Evolutionary conservation across 1,140 invertebrate species (phyloP), one percentile per base, ranked within the genome.

Genomic region (Drosophila repletoides): DNA sequence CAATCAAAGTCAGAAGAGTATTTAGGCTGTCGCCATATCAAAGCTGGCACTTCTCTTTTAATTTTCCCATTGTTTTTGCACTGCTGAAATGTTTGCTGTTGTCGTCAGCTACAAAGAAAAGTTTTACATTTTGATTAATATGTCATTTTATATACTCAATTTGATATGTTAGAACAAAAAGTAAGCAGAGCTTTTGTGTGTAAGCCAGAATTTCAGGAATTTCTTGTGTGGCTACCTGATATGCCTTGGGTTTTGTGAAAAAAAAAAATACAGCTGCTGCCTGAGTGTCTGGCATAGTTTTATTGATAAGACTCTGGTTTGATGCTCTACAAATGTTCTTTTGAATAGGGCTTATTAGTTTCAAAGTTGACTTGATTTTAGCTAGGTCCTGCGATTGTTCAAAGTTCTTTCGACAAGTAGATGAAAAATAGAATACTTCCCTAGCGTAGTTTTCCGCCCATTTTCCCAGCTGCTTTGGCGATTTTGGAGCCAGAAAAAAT

Each of bases 71-170:
- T 53, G 49, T 53, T 43, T 31, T 31, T 15, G n/a, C 22, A 15
- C 3, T n/a, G 5, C 14, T 17, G 1, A 5, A 1, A 3, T 22
- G n/a, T 17, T 10, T 17, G 24, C 14, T 15, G 34, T 17, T 52
- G 48, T 24, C 34, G 36, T 22, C 38, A 28, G 21, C 4, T 17
- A 36, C 10, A 17, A 3, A 21, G n/a, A 15, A 31, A 10, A 52
- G 22, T 9, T 38, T 56, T 17, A 7, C 40, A 56, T 31, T 64
- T 29, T 58, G 40, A 64, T 56, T 64, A 36, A 38, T 56, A 46
- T 40, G 40, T 17, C 9, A 52, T 52, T 41, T 22, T 61, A n/a
- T n/a, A n/a, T n/a, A n/a, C n/a, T n/a, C n/a, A n/a, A n/a, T n/a
- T n/a, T n/a, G n/a, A n/a, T n/a, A n/a, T 29, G 10, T 10, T 24